These are phyloP conservation scores for Castor canadensis DNA, from an alignment of 2,113 vertebrate species.

Conservation along the genomic window DNA sequence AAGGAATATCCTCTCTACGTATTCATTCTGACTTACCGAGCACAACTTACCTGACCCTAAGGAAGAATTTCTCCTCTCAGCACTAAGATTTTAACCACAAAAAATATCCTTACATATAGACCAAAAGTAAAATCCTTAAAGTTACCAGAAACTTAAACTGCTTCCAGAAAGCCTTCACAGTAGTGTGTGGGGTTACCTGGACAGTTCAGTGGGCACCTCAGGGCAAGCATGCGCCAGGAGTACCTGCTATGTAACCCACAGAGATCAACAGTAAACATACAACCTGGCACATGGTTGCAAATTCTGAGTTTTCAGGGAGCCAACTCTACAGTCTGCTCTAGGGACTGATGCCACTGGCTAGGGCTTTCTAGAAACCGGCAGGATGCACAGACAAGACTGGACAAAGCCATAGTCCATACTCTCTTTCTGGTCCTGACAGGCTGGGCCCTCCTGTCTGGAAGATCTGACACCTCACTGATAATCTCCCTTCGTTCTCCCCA, in stretches of 20 bases:
- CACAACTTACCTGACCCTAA: not conserved
- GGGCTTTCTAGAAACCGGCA: not conserved
- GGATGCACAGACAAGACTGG: slow-evolving; percentile 70
- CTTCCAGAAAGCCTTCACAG: not conserved
- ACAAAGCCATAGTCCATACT: slow-evolving; percentile 81
- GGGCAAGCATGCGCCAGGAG: too few species aligned
- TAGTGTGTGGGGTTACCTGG: not conserved
- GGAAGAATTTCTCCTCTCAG: not conserved
- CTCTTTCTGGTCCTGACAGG: not conserved
- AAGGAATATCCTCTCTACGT: not conserved
- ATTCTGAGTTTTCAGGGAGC: not conserved
- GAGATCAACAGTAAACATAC: not conserved
- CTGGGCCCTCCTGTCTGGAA: slow-evolving; percentile 81
- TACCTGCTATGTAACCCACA: not conserved
- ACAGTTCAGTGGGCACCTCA: too few species aligned
- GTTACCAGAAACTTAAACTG: not conserved
- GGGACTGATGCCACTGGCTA: not conserved
- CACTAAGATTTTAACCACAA: not conserved
- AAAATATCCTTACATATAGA: not conserved
- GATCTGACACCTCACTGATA: slow-evolving; percentile 47
- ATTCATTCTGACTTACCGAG: not conserved
- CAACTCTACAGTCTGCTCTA: not conserved
- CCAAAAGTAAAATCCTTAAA: not conserved
- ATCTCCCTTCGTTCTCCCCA: not conserved
- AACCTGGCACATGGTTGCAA: not conserved